Percentiles rank a stretch among this genome's conserved stretches.
These are phyloP conservation scores for Caenorhabditis sinica DNA, from an alignment of 2,888 invertebrate genomes.

Conservation along the genomic window DNA sequence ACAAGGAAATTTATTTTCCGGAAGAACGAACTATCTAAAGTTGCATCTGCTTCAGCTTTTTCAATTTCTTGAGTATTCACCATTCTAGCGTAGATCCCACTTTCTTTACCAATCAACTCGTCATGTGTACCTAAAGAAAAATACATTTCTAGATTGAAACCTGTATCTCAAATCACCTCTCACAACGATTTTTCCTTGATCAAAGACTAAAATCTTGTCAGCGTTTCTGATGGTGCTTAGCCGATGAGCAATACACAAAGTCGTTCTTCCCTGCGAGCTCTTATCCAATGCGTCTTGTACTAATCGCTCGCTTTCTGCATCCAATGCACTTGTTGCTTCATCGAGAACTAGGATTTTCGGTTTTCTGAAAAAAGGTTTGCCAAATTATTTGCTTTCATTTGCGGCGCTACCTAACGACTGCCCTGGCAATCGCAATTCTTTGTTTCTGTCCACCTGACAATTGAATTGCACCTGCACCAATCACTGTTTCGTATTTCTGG, in stretches of 20 bases:
- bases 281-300: conserved; percentile 89
- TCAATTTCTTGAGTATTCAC: conserved; percentile 80
- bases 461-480: conserved; percentile 72
- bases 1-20: conserved; percentile 67
- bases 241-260: conserved; percentile 85
- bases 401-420: no score
- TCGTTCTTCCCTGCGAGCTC: conserved; percentile 84
- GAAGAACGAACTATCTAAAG: conserved; percentile 71
- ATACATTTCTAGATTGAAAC: no score
- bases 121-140: conserved; percentile 87
- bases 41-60: conserved; percentile 72
- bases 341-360: conserved; percentile 84
- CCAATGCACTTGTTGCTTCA: conserved; percentile 84
- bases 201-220: conserved; percentile 85
- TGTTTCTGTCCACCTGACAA: conserved; percentile 74
- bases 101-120: conserved; percentile 87
- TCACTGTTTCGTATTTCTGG: conserved; percentile 68
- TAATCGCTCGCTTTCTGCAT: conserved; percentile 88
- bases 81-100: conserved; percentile 88
- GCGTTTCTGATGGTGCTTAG: conserved; percentile 85
- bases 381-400: no score
- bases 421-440: conserved; percentile 74
- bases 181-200: conserved; percentile 84
- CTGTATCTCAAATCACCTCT: no score
- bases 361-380: no score